phyloP scores from a whole-genome alignment of 2,888 invertebrate genomes.

The Invenusta paracnida region DNA sequence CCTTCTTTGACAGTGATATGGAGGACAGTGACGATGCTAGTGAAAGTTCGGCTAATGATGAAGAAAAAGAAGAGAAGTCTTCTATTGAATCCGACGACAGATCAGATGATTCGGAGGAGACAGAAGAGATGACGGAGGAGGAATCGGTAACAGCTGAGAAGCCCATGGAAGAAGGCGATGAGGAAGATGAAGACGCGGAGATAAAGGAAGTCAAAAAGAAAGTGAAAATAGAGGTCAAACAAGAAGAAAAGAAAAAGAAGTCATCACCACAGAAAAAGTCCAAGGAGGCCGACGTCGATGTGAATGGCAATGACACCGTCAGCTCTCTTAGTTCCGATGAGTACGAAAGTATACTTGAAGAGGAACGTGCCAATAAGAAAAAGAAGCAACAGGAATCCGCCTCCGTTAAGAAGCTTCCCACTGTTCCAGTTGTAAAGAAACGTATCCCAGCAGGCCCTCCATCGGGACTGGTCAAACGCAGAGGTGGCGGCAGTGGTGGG shows the following conservation, averaged over 20 bases:
- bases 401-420: no score
- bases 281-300: neutral
- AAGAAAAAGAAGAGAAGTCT: slow-evolving; percentile 46
- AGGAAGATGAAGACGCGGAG: slow-evolving; percentile 43
- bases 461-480: no score
- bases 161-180: no score
- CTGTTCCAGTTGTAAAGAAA: no score
- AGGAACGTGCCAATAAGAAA: neutral
- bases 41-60: neutral
- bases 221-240: no score
- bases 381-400: no score
- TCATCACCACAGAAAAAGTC: neutral
- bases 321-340: neutral
- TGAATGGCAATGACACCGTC: neutral
- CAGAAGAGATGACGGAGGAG: slow-evolving; percentile 37
- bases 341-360: neutral
- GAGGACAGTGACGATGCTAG: neutral
- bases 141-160: slow-evolving; percentile 47
- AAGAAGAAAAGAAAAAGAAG: neutral
- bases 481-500: no score
- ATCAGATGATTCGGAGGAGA: slow-evolving; percentile 34
- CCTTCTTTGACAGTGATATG: neutral
- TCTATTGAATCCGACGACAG: slow-evolving; percentile 43
- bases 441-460: no score
- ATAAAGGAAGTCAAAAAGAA: neutral